Base-by-base conservation (phyloP, 2,888 invertebrate species). In the Danaus chrysippus region DNA sequence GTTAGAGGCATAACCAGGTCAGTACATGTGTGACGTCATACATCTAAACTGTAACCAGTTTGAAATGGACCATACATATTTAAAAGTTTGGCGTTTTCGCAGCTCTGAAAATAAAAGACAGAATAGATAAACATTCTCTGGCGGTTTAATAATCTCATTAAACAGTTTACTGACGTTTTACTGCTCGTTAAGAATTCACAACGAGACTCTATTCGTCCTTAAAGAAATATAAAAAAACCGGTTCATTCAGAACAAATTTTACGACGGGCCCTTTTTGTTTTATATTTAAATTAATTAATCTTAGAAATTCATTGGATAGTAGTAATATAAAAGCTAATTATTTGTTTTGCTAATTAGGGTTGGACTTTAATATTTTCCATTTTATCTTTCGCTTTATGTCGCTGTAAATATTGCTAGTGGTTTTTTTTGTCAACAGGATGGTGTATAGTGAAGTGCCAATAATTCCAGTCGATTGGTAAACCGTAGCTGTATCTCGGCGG, bases 101-200 rank as follows among this genome's bases (percentile, higher is more conserved):
- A 43, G 63, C 54, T 65, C 62, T 43, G 55, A 57, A 13, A 56
- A 61, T 62, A 55, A 62, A 60, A 62, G 57, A 41, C 46, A 62
- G 65, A 70, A 71, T 69, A 71, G 71, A 74, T 73, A 75, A 70
- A 70, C 71, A 69, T 69, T 71, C 73, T 68, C 69, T 70, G 69
- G 72, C 72, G 70, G 75, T 81, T 81, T 83, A 82, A 84, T 84
- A 81, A 78, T 81, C 77, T 81, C 83, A 84, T 87, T 86, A 86
- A 87, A 79, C 76, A 76, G 78, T 86, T 86, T 79, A 87, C 81
- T 77, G 81, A 75, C 79, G 75, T 81, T 73, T 88, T 85, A 87
- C 82, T 78, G 77, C 71, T 78, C 72, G 82, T 87, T 84, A 86
- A 86, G 78, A 77, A 82, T 80, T 85, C 79, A 81, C 78, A 83